phyloP scores from a whole-genome alignment of 2,797 vertebrate genomes.

The Typhlichthys eigenmanni region DNA sequence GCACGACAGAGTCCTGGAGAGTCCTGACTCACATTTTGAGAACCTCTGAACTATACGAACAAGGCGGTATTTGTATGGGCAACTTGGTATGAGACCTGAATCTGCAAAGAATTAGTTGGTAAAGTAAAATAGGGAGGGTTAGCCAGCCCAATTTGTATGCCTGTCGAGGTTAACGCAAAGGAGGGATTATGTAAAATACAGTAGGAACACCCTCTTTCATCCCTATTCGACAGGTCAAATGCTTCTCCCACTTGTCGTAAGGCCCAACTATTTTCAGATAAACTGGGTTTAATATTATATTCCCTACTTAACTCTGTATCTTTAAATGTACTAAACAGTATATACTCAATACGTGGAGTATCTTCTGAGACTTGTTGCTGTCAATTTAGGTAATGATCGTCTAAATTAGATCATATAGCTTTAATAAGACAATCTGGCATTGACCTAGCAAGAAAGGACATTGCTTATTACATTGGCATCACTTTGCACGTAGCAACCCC shows the following conservation, averaged over 20 bases:
- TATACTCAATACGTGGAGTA: background rate
- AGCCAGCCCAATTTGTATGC: background rate
- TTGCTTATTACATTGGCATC: slow-evolving; percentile 26
- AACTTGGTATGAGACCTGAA: slow-evolving; percentile 18
- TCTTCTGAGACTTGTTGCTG: background rate
- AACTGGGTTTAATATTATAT: no score
- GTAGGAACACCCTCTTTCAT: background rate
- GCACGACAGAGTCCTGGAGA: no score
- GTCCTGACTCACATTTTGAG: no score
- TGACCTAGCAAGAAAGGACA: slow-evolving; percentile 4
- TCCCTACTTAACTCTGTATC: no score
- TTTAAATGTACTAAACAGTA: background rate
- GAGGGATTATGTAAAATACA: background rate
- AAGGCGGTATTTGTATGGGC: slow-evolving; percentile 5
- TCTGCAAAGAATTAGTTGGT: slow-evolving; percentile 5
- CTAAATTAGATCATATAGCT: background rate
- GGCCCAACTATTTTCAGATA: background rate
- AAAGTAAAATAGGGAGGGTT: slow-evolving; percentile 7
- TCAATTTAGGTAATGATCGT: slow-evolving; percentile 7
- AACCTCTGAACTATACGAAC: slow-evolving; percentile 4
- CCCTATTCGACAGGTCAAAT: background rate
- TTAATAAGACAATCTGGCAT: background rate
- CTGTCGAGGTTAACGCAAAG: background rate
- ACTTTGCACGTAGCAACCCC: slow-evolving; percentile 17
- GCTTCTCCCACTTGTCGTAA: background rate